A percentile compares a stretch with the other conserved stretches of the same genome.
These are phyloP conservation scores for Telmatherina bonti DNA, from an alignment of 2,797 vertebrate genomes.

Conservation along the genomic window DNA sequence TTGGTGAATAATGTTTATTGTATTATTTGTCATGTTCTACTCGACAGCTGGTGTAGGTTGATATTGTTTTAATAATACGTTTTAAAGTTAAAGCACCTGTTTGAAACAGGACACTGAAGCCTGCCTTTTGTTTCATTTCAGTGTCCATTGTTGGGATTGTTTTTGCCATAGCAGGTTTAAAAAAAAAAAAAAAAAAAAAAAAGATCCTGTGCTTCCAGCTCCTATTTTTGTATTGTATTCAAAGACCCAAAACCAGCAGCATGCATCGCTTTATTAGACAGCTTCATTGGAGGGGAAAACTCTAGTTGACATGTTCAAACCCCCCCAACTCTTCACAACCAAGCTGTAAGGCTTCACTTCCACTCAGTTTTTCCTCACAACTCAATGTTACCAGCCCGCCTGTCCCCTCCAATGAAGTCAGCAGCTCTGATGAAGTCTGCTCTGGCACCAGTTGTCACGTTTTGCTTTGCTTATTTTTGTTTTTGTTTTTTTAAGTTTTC, in stretches of 20 bases:
- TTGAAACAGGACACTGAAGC: constrained; percentile 45
- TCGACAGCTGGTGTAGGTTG: constrained; percentile 61
- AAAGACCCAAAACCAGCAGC: constrained; percentile 37
- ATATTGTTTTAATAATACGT: constrained; percentile 19
- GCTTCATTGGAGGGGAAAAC: constrained; percentile 41
- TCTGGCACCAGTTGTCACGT: constrained; percentile 82
- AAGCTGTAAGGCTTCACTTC: constrained; percentile 19
- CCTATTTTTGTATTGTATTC: constrained; percentile 55
- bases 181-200: constrained; percentile 61
- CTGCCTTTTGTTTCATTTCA: constrained; percentile 62
- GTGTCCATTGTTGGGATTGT: constrained; percentile 59
- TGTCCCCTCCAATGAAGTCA: constrained; percentile 44
- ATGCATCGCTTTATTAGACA: background rate
- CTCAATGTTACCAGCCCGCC: background rate
- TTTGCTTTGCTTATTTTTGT: constrained; percentile 33
- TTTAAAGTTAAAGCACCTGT: constrained; percentile 58
- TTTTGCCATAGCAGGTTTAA: constrained; percentile 77
- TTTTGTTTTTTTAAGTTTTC: constrained; percentile 42
- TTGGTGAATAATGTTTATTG: constrained; percentile 35
- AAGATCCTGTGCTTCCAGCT: constrained; percentile 67
- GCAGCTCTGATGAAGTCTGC: constrained; percentile 40
- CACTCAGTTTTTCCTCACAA: background rate
- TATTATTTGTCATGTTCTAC: constrained; percentile 41
- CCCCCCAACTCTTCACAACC: background rate
- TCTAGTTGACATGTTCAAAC: constrained; percentile 24